Conservation (phyloP, 1,140 invertebrate species). For the Diuraphis noxia region DNA sequence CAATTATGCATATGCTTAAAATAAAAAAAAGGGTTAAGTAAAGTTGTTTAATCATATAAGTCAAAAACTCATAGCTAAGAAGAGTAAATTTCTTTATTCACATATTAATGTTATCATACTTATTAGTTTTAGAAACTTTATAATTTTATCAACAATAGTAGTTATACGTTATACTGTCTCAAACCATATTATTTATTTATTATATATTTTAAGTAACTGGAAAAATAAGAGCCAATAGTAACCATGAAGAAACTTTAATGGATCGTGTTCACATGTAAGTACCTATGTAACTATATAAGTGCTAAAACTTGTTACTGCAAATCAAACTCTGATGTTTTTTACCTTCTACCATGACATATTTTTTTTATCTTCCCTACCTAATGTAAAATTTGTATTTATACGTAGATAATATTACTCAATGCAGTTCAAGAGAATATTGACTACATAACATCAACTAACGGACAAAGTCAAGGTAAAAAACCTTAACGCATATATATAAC, state of each 20-base stretch:
- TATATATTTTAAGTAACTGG: not conserved
- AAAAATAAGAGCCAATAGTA: conserved; percentile 1
- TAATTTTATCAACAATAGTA: not conserved
- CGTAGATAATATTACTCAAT: conserved; percentile 18
- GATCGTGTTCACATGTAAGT: not conserved
- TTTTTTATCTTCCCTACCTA: not conserved
- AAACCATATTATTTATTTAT: not conserved
- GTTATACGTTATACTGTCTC: not conserved
- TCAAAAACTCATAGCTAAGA: not conserved
- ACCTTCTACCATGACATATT: not conserved
- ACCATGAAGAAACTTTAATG: conserved; percentile 1
- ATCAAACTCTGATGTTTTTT: conserved; percentile 8
- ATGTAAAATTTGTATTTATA: not conserved
- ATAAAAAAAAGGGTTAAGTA: not conserved
- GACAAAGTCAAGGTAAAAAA: not conserved
- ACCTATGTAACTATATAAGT: not conserved
- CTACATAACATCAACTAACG: not conserved
- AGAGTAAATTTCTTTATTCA: not conserved
- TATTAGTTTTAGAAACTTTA: not conserved
- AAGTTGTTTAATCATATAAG: not conserved
- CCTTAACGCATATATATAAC: not conserved
- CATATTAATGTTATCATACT: not conserved
- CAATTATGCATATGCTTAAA: not conserved
- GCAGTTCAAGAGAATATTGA: not conserved
- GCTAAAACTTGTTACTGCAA: conserved; percentile 32